phyloP scores from a whole-genome alignment of 2,888 invertebrate species.

The Ferdinandea cuprea region DNA sequence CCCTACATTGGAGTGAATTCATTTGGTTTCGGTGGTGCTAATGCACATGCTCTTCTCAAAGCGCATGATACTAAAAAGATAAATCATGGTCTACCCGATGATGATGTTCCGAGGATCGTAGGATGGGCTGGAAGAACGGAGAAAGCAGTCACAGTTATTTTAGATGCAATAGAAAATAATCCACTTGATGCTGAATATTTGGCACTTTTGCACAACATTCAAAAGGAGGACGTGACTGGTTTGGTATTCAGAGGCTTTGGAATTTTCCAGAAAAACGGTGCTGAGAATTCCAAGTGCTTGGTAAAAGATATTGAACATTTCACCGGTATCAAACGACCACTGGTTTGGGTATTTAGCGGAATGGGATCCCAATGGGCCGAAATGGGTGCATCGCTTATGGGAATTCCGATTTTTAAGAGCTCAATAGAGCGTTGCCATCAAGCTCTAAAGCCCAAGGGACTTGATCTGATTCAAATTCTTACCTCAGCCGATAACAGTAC shows the following conservation, averaged over 20 bases:
- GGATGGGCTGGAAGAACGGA: constrained; percentile 93
- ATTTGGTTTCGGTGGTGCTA: constrained; percentile 99
- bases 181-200: constrained; percentile 89
- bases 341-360: constrained; percentile 98
- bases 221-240: constrained; percentile 87
- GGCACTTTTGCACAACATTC: constrained; percentile 90
- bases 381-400: constrained; percentile 95
- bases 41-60: constrained; percentile 94
- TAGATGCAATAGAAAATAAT: constrained; percentile 86
- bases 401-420: constrained; percentile 90
- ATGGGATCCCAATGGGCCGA: constrained; percentile 99
- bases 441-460: constrained; percentile 89
- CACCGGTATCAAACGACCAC: constrained; percentile 88
- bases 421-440: constrained; percentile 91
- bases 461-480: constrained; percentile 92
- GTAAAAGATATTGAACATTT: constrained; percentile 84
- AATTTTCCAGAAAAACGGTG: constrained; percentile 86
- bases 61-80: constrained; percentile 89
- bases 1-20: constrained; percentile 96
- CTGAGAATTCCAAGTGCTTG: constrained; percentile 46
- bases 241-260: constrained; percentile 93
- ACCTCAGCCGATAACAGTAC: constrained; percentile 89
- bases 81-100: constrained; percentile 84
- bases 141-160: constrained; percentile 87
- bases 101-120: constrained; percentile 87